Evolutionary conservation across 1,140 invertebrate species (phyloP).

Genomic region (Leptinotarsa texana): DNA sequence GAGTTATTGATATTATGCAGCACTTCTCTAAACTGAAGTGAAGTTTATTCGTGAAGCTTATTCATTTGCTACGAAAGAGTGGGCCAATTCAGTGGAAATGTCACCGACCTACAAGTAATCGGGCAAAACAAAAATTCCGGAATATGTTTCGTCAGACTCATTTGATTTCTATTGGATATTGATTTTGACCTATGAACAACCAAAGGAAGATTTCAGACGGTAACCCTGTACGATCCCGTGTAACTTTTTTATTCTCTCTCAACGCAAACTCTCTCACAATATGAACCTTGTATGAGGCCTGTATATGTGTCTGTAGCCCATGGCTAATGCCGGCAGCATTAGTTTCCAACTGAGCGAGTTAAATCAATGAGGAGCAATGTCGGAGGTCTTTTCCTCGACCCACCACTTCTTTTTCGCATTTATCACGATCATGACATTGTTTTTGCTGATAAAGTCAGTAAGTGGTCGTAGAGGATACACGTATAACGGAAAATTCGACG

Average conservation of each 20-base stretch:
- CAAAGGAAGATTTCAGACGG: background rate
- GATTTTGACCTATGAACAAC: background rate
- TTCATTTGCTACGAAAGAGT: too few species aligned
- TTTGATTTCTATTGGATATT: background rate
- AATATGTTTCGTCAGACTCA: background rate
- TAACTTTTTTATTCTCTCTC: background rate
- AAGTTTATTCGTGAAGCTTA: too few species aligned
- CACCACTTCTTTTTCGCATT: conserved; percentile 16
- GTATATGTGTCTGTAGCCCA: conserved; percentile 42
- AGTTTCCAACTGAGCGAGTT: conserved; percentile 48
- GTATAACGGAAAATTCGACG: background rate
- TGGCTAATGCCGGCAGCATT: conserved; percentile 50
- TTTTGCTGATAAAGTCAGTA: conserved; percentile 53
- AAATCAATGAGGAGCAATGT: conserved; percentile 38
- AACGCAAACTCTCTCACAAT: background rate
- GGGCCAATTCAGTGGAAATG: too few species aligned
- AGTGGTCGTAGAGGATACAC: conserved; percentile 55
- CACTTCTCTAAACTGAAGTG: too few species aligned
- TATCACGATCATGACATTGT: conserved; percentile 18
- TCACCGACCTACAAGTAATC: background rate
- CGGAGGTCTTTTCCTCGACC: conserved; percentile 35
- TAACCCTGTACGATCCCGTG: background rate
- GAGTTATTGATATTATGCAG: too few species aligned
- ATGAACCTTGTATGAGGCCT: conserved; percentile 9
- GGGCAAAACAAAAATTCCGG: background rate